These are phyloP conservation scores for Heliocidaris erythrogramma DNA, from an alignment of 35 echinoderm and acorn worm species.

Conservation along the genomic window DNA sequence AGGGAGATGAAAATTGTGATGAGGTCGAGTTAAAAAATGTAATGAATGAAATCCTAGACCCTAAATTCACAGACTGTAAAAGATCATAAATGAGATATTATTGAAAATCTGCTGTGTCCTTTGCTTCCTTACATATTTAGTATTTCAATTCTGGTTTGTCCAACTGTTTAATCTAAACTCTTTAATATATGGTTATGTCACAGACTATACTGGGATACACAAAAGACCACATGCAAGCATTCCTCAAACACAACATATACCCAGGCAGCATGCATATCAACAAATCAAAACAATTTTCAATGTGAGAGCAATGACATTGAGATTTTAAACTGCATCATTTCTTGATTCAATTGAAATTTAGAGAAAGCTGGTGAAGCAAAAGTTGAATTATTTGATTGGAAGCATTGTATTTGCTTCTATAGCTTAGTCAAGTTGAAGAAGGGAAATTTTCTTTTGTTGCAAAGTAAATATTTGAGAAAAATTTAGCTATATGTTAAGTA, in stretches of 20 bases:
- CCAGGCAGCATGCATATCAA: conserved; percentile 8
- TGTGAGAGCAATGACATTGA: not conserved
- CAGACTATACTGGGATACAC: not conserved
- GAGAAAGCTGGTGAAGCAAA: not conserved
- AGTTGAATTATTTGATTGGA: not conserved
- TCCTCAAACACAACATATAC: not conserved
- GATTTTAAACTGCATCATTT: not conserved
- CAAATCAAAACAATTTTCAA: not conserved
- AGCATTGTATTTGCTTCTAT: not conserved
- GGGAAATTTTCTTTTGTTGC: too few species aligned
- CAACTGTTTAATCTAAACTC: not conserved
- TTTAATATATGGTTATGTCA: not conserved
- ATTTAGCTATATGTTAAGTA: too few species aligned
- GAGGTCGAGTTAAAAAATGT: not conserved
- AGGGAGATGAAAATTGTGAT: not conserved
- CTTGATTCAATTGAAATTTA: not conserved
- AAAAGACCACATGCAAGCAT: not conserved
- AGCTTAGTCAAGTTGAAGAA: too few species aligned
- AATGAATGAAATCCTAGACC: not conserved
- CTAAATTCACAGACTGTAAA: not conserved
- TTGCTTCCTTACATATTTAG: not conserved
- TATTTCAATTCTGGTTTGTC: not conserved
- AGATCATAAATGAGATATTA: too few species aligned
- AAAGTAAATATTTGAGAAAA: too few species aligned
- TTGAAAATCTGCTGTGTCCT: not conserved